Evolutionary conservation across 2,797 vertebrate genomes (phyloP).

Genomic region (Serranus cabrilla): DNA sequence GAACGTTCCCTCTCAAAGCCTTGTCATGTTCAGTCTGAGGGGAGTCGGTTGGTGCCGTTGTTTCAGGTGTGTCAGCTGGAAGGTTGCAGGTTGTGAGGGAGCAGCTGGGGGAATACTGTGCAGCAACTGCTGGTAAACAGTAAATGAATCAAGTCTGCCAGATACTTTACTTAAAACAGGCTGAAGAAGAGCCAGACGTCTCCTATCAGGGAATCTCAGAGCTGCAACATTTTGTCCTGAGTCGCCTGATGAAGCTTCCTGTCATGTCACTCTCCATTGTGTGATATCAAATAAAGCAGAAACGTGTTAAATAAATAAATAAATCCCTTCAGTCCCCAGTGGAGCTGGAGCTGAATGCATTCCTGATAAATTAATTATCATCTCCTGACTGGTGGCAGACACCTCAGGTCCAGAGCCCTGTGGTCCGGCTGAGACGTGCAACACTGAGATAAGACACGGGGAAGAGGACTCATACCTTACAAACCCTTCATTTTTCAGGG

Average conservation of each 20-base stretch:
- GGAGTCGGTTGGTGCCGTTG: conserved; percentile 8
- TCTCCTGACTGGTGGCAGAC: conserved; percentile 12
- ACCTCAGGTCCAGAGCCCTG: neutral
- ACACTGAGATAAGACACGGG: conserved; percentile 12
- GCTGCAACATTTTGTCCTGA: neutral
- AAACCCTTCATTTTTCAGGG: neutral
- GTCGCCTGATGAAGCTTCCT: neutral
- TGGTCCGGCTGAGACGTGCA: conserved; percentile 11
- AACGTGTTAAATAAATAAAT: neutral
- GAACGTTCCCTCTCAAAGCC: conserved; percentile 8
- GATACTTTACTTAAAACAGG: neutral
- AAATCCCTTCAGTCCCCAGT: neutral
- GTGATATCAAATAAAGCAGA: conserved; percentile 24
- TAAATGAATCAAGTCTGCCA: conserved; percentile 12
- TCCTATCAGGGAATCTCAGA: neutral
- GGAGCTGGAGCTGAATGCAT: conserved; percentile 6
- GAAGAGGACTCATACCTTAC: neutral
- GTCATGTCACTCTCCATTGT: conserved; percentile 6
- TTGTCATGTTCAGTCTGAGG: conserved; percentile 14
- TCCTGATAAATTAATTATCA: conserved; percentile 21
- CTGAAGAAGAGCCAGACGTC: neutral
- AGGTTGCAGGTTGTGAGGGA: conserved; percentile 12
- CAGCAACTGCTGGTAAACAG: conserved; percentile 26
- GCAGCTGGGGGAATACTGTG: neutral
- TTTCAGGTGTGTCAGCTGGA: neutral